Percentiles rank a stretch among this genome's conserved stretches.
phyloP scores from a whole-genome alignment of 37 sponge, comb jelly and placozoan species.

The Haliclona indistincta region DNA sequence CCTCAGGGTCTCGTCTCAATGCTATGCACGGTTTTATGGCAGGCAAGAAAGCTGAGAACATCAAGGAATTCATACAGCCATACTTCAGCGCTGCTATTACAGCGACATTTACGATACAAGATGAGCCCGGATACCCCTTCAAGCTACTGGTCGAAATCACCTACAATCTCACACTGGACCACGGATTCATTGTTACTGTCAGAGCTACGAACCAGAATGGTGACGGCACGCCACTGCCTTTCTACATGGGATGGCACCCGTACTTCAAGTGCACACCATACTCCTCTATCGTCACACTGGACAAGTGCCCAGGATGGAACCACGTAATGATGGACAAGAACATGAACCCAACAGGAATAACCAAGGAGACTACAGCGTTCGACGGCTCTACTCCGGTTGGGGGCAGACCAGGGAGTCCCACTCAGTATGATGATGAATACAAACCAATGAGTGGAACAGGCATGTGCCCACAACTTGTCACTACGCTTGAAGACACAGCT shows the following conservation, averaged over 20 bases:
- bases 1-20: constrained; percentile 27
- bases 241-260: constrained; percentile 84
- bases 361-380: constrained; percentile 22
- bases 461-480: not conserved
- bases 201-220: constrained; percentile 35
- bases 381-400: constrained; percentile 59
- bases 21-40: constrained; percentile 66
- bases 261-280: constrained; percentile 62
- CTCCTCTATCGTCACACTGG: constrained; percentile 45
- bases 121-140: constrained; percentile 72
- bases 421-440: constrained; percentile 68
- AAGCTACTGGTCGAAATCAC: constrained; percentile 16
- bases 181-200: constrained; percentile 34
- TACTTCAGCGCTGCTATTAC: constrained; percentile 4
- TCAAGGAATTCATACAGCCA: not conserved
- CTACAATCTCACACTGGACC: constrained; percentile 32
- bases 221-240: constrained; percentile 36
- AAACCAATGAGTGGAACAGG: constrained; percentile 25
- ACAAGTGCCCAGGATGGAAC: constrained; percentile 46
- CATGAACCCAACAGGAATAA: constrained; percentile 70
- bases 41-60: constrained; percentile 24
- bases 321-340: constrained; percentile 54
- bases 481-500: constrained; percentile 48
- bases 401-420: constrained; percentile 43
- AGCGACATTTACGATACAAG: not conserved